These are phyloP conservation scores for Erannis defoliaria DNA, from an alignment of 2,888 invertebrate species.

Conservation along the genomic window DNA sequence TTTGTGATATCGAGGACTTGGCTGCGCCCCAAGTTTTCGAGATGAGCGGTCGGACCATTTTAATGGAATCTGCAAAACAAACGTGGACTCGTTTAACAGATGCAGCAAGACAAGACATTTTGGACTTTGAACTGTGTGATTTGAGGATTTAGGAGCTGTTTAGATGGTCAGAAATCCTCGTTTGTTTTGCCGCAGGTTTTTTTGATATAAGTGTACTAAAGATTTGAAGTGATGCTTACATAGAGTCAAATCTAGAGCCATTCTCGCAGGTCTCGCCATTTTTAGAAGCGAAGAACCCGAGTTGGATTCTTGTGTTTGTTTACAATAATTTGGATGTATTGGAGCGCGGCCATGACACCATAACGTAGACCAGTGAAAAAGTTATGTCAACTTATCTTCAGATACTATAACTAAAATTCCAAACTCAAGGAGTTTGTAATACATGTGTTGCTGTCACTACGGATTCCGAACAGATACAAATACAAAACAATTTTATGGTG, in stretches of 20 bases:
- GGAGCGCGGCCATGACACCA: conserved; percentile 8
- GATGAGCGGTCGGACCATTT: conserved; percentile 63
- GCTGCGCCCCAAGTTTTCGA: conserved; percentile 61
- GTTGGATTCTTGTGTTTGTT: conserved; percentile 2
- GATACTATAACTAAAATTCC: background rate
- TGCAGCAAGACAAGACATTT: conserved; percentile 19
- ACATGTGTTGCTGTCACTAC: too few species aligned
- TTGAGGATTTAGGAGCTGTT: background rate
- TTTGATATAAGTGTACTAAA: conserved; percentile 21
- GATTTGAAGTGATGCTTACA: conserved; percentile 29
- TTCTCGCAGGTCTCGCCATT: conserved; percentile 30
- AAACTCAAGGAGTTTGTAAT: background rate
- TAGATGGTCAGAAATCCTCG: conserved; percentile 44
- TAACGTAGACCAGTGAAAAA: background rate
- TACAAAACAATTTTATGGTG: too few species aligned
- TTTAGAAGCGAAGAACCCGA: background rate
- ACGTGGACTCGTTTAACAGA: conserved; percentile 46
- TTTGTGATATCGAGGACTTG: conserved; percentile 57
- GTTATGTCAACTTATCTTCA: background rate
- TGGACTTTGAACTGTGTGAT: background rate
- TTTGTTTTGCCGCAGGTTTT: conserved; percentile 75
- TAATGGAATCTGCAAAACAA: conserved; percentile 79
- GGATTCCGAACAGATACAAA: too few species aligned
- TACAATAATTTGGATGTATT: conserved; percentile 53
- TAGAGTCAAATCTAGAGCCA: conserved; percentile 30